Evolutionary conservation across 2,888 invertebrate species (phyloP), one percentile per base, ranked within the genome.

Genomic region (Drosophila sordidula): DNA sequence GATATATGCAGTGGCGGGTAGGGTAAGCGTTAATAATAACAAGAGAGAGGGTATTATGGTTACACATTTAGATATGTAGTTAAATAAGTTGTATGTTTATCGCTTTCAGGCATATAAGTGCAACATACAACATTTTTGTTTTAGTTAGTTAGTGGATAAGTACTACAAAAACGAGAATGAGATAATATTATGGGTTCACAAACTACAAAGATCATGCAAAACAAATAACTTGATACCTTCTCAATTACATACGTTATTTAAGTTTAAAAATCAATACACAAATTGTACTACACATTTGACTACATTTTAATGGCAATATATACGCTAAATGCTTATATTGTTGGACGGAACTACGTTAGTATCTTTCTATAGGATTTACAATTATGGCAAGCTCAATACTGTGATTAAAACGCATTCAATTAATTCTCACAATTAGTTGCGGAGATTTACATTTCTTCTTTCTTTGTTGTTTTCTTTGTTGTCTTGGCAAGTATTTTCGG

Each of bases 11-110:
- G 89, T 90, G 89, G 90, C 86, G 78, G 90, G 76, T 89, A 79
- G 90, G 90, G 90, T 69, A 90, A 90, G 90, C 90, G 81, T 90
- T 90, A 88, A 90, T 81, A 79, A 70, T 88, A 82, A 90, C 78
- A 87, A 90, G 82, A 90, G 80, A 90, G 65, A 82, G 88, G 88
- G 77, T 87, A 87, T 72, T 89, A 81, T 79, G 89, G 80, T 91
- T 91, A 90, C 80, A 90, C 87, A 88, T 80, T 89, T 80, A 88
- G 75, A 72, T 66, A 88, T 84, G 70, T 67, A 56, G 55, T 56
- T 73, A 64, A 51, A 58, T 42, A 51, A 41, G 38, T 56, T 29
- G 25, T 47, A 29, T 55, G 36, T 50, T 6, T 6, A 29, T 29
- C 26, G 26, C 26, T 8, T 29, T 29, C 8, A 29, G 5, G 11